Percentiles rank a stretch among this genome's conserved stretches.
phyloP scores from a whole-genome alignment of 2,888 invertebrate species.

The Empis stercorea region DNA sequence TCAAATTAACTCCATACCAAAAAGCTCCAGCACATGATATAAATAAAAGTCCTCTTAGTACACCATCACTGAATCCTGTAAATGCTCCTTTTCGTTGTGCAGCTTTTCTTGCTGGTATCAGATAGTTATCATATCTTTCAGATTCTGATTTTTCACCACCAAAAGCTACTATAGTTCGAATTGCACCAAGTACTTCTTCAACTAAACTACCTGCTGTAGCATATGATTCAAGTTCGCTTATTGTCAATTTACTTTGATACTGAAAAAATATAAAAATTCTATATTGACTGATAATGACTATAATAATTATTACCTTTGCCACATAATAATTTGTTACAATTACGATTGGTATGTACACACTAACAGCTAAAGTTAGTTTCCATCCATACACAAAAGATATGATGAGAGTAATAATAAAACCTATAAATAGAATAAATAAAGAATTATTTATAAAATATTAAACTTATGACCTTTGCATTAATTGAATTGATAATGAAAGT shows the following conservation, averaged over 20 bases:
- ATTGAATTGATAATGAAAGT: too few relatives aligned
- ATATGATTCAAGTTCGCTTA: constrained; percentile 53
- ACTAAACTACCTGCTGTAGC: constrained; percentile 61
- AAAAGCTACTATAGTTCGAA: constrained; percentile 64
- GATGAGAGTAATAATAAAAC: constrained; percentile 20
- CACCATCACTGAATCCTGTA: constrained; percentile 52
- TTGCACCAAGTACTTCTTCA: constrained; percentile 59
- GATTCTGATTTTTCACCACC: constrained; percentile 62
- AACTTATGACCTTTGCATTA: too few relatives aligned
- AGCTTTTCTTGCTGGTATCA: constrained; percentile 44
- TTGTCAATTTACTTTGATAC: constrained; percentile 50
- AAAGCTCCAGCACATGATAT: constrained; percentile 58
- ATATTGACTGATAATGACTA: not conserved
- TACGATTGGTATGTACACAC: constrained; percentile 62
- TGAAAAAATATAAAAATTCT: constrained; percentile 24
- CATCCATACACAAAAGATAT: constrained; percentile 68
- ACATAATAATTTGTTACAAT: constrained; percentile 58
- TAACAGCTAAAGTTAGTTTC: constrained; percentile 67
- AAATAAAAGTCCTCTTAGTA: constrained; percentile 62
- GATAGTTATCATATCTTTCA: constrained; percentile 38
- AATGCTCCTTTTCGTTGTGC: constrained; percentile 49
- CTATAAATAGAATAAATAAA: constrained; percentile 47
- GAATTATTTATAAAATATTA: too few relatives aligned
- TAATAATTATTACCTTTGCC: constrained; percentile 46
- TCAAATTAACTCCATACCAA: constrained; percentile 64